Evolutionary conservation across 2,797 vertebrate genomes (phyloP), one percentile per base, ranked within the genome.

Genomic region (Silurus aristotelis): DNA sequence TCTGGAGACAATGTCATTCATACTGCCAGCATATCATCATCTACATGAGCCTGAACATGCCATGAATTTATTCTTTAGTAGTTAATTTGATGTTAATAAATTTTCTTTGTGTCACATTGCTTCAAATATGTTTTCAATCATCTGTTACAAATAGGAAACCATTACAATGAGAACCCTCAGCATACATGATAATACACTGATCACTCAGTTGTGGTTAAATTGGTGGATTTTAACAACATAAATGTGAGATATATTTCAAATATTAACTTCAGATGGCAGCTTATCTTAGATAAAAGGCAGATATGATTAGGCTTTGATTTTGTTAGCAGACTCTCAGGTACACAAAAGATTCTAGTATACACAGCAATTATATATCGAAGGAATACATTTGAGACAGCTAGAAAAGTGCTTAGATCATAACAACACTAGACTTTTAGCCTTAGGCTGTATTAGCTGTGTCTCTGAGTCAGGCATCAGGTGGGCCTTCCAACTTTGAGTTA

Each of bases 91-190:
- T 88, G 81, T 85, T 73, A 81, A 77, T 83, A 80, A 79, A 85
- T 87, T 86, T 58, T 76, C 86, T 83, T 73, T 89, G 80, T 71
- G 70, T 81, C 70, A 84, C 56, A 86, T 73, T 70, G 61, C 60
- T 52, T 84, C 90, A 86, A 82, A 75, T 82, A 66, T 78, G 82
- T 85, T 84, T 82, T 56, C 91, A 70, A 52, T 93, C 92, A 91
- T 91, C 93, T 92, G 90, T 87, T 91, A 93, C 92, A 92, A 92
- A 93, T 86, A 84, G 90, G 91, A 91, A 93, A 92, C 92, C 93
- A 95, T 95, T 93, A 93, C 91, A 92, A 93, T 93, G 94, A 95
- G 93, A 95, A 92, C 94, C 93, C 93, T 92, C 94, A 93, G 87
- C 85, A 91, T 80, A 67, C 66, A 15, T 27, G 31, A 64, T 70